A percentile compares a stretch with the other conserved stretches of the same genome.
Conservation (phyloP, 2,113 vertebrate genomes). For the Lasiurus borealis region DNA sequence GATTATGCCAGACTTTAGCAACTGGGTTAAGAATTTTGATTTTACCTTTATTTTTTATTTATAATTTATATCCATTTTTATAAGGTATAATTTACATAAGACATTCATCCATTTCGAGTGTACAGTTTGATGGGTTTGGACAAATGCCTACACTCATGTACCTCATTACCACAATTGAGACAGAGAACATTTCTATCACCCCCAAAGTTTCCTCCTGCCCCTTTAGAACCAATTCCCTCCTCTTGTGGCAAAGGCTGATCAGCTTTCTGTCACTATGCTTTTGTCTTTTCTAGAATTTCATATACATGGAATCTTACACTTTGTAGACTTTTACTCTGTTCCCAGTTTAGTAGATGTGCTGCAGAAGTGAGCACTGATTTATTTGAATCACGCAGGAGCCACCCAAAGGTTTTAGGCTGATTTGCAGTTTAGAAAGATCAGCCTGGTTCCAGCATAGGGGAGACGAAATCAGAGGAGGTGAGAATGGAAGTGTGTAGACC, state of each 20-base stretch:
- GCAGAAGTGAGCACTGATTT: neutral
- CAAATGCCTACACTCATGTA: neutral
- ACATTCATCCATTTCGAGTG: neutral
- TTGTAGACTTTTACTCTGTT: neutral
- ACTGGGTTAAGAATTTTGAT: neutral
- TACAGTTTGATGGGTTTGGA: neutral
- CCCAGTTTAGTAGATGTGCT: neutral
- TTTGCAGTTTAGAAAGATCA: neutral
- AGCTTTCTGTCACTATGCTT: neutral
- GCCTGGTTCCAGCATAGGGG: neutral
- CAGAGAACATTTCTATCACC: neutral
- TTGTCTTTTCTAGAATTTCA: neutral
- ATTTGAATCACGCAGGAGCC: neutral
- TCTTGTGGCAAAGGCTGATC: neutral
- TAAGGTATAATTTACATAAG: neutral
- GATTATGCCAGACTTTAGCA: rapidly evolving
- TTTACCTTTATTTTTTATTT: neutral
- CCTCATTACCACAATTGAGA: neutral
- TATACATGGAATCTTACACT: neutral
- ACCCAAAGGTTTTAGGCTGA: neutral
- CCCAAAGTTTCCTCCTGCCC: neutral
- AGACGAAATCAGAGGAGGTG: neutral
- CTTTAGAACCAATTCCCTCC: neutral
- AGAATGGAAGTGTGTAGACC: neutral
- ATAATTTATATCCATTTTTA: neutral